These are phyloP conservation scores for Lasioglossum vierecki DNA, from an alignment of 2,888 invertebrate species.

Conservation along the genomic window DNA sequence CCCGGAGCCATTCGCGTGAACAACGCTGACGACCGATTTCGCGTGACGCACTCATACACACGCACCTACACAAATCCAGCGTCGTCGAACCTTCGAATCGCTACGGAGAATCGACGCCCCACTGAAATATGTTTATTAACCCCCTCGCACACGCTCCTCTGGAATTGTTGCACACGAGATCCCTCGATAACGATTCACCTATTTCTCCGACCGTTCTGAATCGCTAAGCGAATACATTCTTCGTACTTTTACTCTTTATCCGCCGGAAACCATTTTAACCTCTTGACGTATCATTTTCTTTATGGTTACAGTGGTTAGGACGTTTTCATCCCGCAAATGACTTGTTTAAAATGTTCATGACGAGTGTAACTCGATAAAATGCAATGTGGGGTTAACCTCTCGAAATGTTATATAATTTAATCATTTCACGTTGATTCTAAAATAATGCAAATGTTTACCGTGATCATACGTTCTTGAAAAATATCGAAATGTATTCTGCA, in stretches of 20 bases:
- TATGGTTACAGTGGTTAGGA: no score
- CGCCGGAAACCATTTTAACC: neutral
- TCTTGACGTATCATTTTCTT: no score
- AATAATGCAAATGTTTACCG: no score
- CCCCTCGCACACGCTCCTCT: neutral
- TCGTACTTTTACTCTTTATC: neutral
- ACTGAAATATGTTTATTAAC: neutral
- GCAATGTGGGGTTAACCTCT: no score
- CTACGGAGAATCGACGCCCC: neutral
- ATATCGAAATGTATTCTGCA: neutral
- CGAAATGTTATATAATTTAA: no score
- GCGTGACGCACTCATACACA: neutral
- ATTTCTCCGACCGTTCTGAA: neutral
- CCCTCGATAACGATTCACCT: neutral
- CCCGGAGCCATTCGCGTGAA: conserved; percentile 37
- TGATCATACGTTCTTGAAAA: neutral
- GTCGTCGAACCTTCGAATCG: neutral
- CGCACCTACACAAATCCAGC: neutral
- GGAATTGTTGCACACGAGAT: neutral
- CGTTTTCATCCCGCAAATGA: no score
- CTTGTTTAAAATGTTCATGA: no score
- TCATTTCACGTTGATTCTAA: no score
- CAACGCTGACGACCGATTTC: conserved; percentile 13
- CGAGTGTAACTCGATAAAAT: no score
- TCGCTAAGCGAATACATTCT: neutral